Evolutionary conservation across 2,113 vertebrate genomes (phyloP).

Genomic region (Bucco capensis): DNA sequence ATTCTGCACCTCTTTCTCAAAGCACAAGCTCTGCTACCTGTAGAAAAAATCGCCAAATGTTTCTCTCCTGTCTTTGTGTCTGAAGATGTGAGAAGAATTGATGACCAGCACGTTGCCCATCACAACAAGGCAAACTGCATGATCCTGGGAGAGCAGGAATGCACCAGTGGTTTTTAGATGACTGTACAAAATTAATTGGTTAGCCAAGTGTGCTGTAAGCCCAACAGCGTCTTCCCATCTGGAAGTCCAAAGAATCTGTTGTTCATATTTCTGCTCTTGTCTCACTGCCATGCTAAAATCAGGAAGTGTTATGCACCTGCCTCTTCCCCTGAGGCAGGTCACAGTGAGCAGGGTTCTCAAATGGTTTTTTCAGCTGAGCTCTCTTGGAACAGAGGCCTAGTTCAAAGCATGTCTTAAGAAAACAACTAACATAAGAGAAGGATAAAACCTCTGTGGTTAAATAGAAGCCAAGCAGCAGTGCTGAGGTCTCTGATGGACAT

Average conservation of each 20-base stretch:
- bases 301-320: neutral
- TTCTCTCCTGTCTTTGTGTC: neutral
- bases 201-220: neutral
- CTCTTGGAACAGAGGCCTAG: neutral
- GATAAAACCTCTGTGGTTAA: neutral
- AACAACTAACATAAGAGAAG: neutral
- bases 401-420: neutral
- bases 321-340: neutral
- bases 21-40: neutral
- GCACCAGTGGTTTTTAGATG: neutral
- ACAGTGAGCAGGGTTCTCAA: neutral
- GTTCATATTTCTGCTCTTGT: neutral
- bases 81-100: neutral
- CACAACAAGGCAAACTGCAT: neutral
- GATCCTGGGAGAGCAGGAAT: neutral
- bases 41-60: neutral
- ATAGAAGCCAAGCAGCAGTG: neutral
- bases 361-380: neutral
- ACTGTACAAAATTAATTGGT: neutral
- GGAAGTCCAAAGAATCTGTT: neutral
- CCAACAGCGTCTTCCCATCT: neutral
- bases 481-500: neutral
- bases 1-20: neutral
- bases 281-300: neutral
- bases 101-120: neutral